These are phyloP conservation scores for Podotricha telesiphe DNA, from an alignment of 2,888 invertebrate species.

Conservation along the genomic window DNA sequence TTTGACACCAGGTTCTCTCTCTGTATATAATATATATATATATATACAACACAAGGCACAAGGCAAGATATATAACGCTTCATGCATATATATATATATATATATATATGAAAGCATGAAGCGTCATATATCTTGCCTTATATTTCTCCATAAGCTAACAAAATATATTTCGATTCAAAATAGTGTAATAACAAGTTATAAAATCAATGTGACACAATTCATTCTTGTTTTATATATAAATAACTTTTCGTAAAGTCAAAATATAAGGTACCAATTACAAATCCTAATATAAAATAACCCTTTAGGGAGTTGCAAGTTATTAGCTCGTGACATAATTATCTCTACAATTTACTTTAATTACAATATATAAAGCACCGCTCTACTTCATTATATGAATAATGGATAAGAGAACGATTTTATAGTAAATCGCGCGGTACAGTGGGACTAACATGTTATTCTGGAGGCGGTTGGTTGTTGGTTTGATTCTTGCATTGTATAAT, in stretches of 20 bases:
- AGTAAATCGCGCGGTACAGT: background rate
- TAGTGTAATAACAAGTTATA: background rate
- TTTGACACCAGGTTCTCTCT: no score
- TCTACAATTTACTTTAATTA: constrained; percentile 20
- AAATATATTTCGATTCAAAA: background rate
- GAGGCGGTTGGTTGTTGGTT: background rate
- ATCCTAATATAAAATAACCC: constrained; percentile 17
- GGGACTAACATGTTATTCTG: background rate
- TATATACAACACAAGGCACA: no score
- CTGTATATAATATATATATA: no score
- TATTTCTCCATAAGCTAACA: background rate
- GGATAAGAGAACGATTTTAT: constrained; percentile 1
- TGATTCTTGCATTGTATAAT: no score
- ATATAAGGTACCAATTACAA: constrained; percentile 10
- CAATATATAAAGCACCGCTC: constrained; percentile 20
- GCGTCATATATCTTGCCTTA: background rate
- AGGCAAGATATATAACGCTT: no score
- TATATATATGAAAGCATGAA: no score
- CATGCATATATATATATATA: no score
- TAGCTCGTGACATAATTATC: constrained; percentile 19
- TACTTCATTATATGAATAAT: constrained; percentile 20
- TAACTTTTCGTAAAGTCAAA: background rate
- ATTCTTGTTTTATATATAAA: background rate
- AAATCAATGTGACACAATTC: background rate
- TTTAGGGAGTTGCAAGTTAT: constrained; percentile 24